phyloP scores from a whole-genome alignment of 2,888 invertebrate genomes.

The Drosophila paracracens region DNA sequence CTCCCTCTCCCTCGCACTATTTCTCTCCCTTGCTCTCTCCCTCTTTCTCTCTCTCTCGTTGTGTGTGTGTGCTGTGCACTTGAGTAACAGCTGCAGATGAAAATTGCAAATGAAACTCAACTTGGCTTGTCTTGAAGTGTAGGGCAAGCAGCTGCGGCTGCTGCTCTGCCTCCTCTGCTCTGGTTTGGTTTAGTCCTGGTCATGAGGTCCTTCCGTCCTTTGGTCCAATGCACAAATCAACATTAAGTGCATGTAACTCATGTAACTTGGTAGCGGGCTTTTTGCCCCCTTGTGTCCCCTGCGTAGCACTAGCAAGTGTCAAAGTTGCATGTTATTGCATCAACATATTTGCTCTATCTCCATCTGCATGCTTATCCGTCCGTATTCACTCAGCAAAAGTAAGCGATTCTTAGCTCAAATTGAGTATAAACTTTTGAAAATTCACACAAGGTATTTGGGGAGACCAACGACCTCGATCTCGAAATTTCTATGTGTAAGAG shows the following conservation, averaged over 20 bases:
- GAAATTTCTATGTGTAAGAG: neutral
- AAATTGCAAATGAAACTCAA: slow-evolving; percentile 78
- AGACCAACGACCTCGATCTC: no score
- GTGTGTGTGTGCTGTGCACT: slow-evolving; percentile 49
- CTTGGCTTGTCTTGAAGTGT: slow-evolving; percentile 41
- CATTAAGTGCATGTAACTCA: slow-evolving; percentile 75
- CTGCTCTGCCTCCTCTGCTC: slow-evolving; percentile 24
- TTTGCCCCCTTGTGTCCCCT: neutral
- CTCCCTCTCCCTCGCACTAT: neutral
- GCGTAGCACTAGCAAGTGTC: slow-evolving; percentile 58
- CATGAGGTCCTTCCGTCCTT: slow-evolving; percentile 34
- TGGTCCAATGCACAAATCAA: slow-evolving; percentile 71
- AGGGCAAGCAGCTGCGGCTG: slow-evolving; percentile 36
- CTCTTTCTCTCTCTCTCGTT: slow-evolving; percentile 5
- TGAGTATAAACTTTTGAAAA: neutral
- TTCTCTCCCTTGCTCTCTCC: neutral
- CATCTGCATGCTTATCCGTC: slow-evolving; percentile 7
- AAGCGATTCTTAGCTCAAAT: neutral
- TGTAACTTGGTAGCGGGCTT: slow-evolving; percentile 21
- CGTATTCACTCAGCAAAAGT: neutral
- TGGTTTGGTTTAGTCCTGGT: slow-evolving; percentile 28
- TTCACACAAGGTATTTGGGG: neutral
- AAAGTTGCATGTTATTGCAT: slow-evolving; percentile 79
- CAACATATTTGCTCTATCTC: slow-evolving; percentile 59
- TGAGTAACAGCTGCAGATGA: slow-evolving; percentile 74